phyloP scores from a whole-genome alignment of 2,113 vertebrate genomes.

The Pandion haliaetus region DNA sequence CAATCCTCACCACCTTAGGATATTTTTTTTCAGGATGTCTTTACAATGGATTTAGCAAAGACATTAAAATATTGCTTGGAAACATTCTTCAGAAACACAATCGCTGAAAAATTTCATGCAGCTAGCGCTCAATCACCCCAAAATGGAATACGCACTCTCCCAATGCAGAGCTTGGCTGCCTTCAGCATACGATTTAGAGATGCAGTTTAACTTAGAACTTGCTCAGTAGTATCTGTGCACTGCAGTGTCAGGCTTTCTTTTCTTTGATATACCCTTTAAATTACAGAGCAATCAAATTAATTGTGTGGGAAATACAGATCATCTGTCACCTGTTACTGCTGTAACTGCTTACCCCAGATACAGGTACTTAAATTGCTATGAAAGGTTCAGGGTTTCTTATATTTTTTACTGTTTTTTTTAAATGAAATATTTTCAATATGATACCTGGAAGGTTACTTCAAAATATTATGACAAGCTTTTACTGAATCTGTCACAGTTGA shows the following conservation, averaged over 20 bases:
- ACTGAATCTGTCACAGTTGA: not conserved
- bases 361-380: not conserved
- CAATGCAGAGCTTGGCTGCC: not conserved
- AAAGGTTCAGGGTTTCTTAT: not conserved
- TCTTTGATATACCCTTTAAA: conserved; percentile 28
- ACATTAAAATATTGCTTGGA: not conserved
- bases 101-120: not conserved
- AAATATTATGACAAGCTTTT: not conserved
- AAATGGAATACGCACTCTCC: not conserved
- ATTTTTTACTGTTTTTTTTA: not conserved
- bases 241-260: not conserved
- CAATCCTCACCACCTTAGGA: not conserved
- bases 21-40: not conserved
- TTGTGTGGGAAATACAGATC: not conserved
- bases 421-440: not conserved
- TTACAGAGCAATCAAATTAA: conserved; percentile 14
- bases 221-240: not conserved
- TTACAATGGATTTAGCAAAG: not conserved
- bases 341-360: not conserved
- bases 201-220: not conserved
- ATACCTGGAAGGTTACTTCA: not conserved
- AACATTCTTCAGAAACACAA: not conserved
- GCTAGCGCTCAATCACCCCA: not conserved
- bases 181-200: not conserved
- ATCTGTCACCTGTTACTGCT: not conserved